These are phyloP conservation scores for Bellardia bayeri DNA, from an alignment of 2,888 invertebrate genomes.

Conservation along the genomic window DNA sequence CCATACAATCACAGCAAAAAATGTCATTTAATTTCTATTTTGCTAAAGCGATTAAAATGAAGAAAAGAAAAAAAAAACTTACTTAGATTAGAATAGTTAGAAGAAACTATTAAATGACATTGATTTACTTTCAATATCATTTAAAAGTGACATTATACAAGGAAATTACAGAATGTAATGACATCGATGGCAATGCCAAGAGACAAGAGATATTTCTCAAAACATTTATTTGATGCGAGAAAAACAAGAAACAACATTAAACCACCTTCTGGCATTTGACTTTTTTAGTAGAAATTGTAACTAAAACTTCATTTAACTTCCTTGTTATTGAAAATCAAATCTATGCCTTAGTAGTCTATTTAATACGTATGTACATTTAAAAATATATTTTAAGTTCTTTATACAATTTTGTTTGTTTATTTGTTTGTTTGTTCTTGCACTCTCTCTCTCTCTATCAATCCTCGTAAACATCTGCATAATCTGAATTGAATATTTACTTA, in stretches of 20 bases:
- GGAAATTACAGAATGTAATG: constrained; percentile 71
- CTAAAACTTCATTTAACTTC: constrained; percentile 60
- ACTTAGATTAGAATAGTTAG: constrained; percentile 7
- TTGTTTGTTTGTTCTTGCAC: neutral
- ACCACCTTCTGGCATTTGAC: constrained; percentile 68
- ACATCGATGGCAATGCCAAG: constrained; percentile 47
- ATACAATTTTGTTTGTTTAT: neutral
- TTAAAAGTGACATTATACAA: constrained; percentile 67
- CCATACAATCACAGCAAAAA: neutral
- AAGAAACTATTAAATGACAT: constrained; percentile 60
- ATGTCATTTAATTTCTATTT: constrained; percentile 1
- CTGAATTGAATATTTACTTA: constrained; percentile 51
- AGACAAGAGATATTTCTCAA: constrained; percentile 25
- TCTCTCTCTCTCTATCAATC: constrained; percentile 34
- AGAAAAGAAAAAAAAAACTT: neutral
- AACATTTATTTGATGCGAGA: constrained; percentile 32
- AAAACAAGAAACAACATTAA: constrained; percentile 33
- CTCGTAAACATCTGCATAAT: constrained; percentile 73
- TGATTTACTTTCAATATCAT: constrained; percentile 71
- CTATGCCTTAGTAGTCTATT: constrained; percentile 37
- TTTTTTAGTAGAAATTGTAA: constrained; percentile 30
- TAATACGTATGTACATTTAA: constrained; percentile 1
- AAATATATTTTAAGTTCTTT: constrained; percentile 40
- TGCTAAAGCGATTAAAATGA: neutral
- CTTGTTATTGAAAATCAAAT: constrained; percentile 64